Percentiles rank a stretch among this genome's conserved stretches.
Evolutionary conservation across 2,797 vertebrate genomes (phyloP).

Genomic region (Tolypeutes matacus): DNA sequence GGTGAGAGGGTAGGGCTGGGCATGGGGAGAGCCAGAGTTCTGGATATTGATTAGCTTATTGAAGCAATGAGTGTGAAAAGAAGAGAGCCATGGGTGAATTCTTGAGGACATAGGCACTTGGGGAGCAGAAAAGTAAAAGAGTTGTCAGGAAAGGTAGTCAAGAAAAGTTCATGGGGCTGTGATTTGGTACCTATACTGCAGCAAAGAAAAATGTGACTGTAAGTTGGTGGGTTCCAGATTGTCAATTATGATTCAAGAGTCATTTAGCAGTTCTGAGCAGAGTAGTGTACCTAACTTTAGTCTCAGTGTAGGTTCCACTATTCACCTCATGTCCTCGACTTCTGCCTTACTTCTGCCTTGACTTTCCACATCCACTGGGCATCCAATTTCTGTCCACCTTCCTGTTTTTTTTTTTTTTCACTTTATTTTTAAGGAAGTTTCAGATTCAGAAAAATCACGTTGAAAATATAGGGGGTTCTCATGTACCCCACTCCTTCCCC

Average conservation of each 20-base stretch:
- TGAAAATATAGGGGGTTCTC: no score
- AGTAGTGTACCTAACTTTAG: not conserved
- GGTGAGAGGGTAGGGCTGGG: not conserved
- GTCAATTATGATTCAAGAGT: not conserved
- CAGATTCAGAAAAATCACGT: no score
- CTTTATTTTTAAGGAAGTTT: no score
- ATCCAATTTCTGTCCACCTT: not conserved
- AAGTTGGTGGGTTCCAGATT: not conserved
- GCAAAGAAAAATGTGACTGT: not conserved
- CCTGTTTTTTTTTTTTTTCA: no score
- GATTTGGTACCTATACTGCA: not conserved
- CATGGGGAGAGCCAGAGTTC: no score
- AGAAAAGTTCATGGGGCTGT: not conserved
- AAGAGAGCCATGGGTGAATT: not conserved
- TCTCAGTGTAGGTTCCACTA: not conserved
- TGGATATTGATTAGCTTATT: not conserved
- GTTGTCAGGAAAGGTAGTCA: not conserved
- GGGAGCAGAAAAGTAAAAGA: not conserved
- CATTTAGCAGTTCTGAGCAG: not conserved
- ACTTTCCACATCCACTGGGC: not conserved
- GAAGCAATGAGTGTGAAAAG: not conserved
- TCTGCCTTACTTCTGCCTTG: not conserved
- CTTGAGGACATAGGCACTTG: not conserved
- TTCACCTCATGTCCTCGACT: not conserved
- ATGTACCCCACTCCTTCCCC: no score